Conservation (phyloP, 2,797 vertebrate species). For the Myotis findleyi region DNA sequence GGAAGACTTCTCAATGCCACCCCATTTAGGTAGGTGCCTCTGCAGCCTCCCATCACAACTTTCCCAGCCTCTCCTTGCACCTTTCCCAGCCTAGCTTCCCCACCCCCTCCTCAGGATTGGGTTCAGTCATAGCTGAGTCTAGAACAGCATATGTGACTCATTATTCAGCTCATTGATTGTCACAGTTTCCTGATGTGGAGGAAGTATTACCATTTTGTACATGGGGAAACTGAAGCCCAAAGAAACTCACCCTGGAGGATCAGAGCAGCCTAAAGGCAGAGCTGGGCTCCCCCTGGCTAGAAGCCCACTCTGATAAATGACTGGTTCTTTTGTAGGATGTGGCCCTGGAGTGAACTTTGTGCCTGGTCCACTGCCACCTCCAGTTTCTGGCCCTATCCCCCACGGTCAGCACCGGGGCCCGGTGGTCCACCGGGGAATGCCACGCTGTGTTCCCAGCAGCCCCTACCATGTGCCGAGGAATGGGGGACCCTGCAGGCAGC, state of each 20-base stretch:
- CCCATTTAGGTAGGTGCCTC: constrained; percentile 73
- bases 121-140: not conserved
- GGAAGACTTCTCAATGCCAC: constrained; percentile 73
- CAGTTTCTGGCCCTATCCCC: constrained; percentile 57
- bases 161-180: not conserved
- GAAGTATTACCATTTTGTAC: not conserved
- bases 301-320: constrained; percentile 48
- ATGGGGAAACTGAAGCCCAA: not conserved
- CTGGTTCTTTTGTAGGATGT: constrained; percentile 79
- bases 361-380: constrained; percentile 70
- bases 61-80: not conserved
- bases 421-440: constrained; percentile 73
- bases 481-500: constrained; percentile 54
- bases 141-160: not conserved
- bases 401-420: constrained; percentile 72
- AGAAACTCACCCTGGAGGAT: not conserved
- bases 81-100: not conserved
- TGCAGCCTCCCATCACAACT: not conserved
- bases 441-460: constrained; percentile 68
- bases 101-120: not conserved
- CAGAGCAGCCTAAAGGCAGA: not conserved
- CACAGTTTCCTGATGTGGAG: not conserved
- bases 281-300: not conserved
- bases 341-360: constrained; percentile 73
- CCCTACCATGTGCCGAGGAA: constrained; percentile 75